Percentiles rank a stretch among this genome's conserved stretches.
Conservation (phyloP, 2,888 invertebrate species). For the Orgyia antiqua region DNA sequence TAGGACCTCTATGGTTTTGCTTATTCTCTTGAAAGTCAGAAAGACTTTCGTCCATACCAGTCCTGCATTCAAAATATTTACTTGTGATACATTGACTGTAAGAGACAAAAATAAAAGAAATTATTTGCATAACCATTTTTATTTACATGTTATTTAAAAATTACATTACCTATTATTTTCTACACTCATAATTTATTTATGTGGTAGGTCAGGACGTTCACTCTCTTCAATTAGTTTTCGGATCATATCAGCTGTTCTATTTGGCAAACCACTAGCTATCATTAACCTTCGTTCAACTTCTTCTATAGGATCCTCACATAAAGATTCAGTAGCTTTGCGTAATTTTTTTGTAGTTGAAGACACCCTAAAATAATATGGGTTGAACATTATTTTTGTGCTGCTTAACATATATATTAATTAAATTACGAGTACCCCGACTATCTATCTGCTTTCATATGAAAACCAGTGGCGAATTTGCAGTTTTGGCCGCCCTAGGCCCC, state of each 20-base stretch:
- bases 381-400: too few relatives aligned
- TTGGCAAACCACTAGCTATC: conserved; percentile 53
- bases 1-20: conserved; percentile 39
- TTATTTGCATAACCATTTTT: conserved; percentile 17
- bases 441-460: too few relatives aligned
- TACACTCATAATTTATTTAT: conserved; percentile 48
- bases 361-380: conserved; percentile 53
- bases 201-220: conserved; percentile 43
- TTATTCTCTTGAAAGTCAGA: conserved; percentile 58
- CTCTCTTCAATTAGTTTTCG: conserved; percentile 40
- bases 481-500: too few relatives aligned
- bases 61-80: conserved; percentile 49
- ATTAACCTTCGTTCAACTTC: conserved; percentile 59
- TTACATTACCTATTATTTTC: conserved; percentile 38
- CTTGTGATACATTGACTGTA: conserved; percentile 40
- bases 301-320: conserved; percentile 61
- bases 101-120: conserved; percentile 51
- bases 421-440: too few relatives aligned
- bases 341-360: conserved; percentile 38
- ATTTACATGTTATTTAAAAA: conserved; percentile 16
- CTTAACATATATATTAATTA: too few relatives aligned
- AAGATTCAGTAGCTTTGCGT: conserved; percentile 37
- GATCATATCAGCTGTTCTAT: conserved; percentile 38
- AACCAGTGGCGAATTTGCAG: too few relatives aligned
- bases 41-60: conserved; percentile 63